Evolutionary conservation across 2,797 vertebrate genomes (phyloP).

Genomic region (Melanotaenia trifasciata): DNA sequence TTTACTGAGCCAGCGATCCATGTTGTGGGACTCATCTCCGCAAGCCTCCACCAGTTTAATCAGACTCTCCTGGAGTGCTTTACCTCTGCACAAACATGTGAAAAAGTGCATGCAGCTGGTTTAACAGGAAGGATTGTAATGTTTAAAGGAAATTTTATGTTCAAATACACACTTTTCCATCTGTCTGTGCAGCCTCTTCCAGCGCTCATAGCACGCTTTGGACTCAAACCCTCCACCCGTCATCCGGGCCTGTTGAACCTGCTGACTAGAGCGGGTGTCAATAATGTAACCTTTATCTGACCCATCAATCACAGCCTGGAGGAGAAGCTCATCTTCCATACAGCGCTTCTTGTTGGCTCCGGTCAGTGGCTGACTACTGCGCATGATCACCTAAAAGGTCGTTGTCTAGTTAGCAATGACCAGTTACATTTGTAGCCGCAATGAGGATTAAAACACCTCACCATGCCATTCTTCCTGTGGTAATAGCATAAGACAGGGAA

Average conservation of each 20-base stretch:
- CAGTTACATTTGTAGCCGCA: accelerated
- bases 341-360: slow-evolving; percentile 88
- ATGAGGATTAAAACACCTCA: slow-evolving; percentile 45
- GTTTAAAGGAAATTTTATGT: background rate
- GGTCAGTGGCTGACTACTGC: slow-evolving; percentile 86
- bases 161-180: slow-evolving; percentile 84
- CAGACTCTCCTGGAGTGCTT: slow-evolving; percentile 88
- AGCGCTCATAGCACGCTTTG: slow-evolving; percentile 82
- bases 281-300: slow-evolving; percentile 84
- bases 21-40: slow-evolving; percentile 75
- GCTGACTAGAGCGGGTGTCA: slow-evolving; percentile 86
- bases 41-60: slow-evolving; percentile 86
- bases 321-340: slow-evolving; percentile 85
- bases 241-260: slow-evolving; percentile 86
- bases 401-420: background rate
- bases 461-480: slow-evolving; percentile 83
- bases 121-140: background rate
- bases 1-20: slow-evolving; percentile 89
- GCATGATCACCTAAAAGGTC: slow-evolving; percentile 84
- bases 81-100: slow-evolving; percentile 78
- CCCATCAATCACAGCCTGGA: slow-evolving; percentile 75
- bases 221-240: slow-evolving; percentile 86
- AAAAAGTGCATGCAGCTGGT: background rate
- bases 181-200: slow-evolving; percentile 86
- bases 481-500: slow-evolving; percentile 90